Evolutionary conservation across 1,140 invertebrate genomes (phyloP), one percentile per base, ranked within the genome.

Genomic region (Zaprionus kolodkinae): DNA sequence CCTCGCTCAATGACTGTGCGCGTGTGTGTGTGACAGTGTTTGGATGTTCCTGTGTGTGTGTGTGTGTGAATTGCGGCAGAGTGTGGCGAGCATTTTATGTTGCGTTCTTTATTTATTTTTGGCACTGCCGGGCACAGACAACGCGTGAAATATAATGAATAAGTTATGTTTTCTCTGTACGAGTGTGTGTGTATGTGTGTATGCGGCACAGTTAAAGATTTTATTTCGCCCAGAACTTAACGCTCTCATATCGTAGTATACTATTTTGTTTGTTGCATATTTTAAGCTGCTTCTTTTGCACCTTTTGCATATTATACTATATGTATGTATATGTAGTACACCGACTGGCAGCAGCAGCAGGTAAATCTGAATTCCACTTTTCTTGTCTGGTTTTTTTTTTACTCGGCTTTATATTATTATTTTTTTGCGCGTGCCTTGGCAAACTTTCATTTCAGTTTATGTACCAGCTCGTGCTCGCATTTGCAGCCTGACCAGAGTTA

Each of bases 381-480:
- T 45, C 35, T 33, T 55, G 40, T 45, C 40, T 45, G 40, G 0
- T 72, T 48, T 69, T 55, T 36, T 63, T 80, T 59, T 57, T 59
- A 54, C 50, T 70, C 13, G 38, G n/a, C 55, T 36, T 65, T 40
- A 36, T 62, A 50, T 69, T 61, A 56, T 69, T 69, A 74, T 64
- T 71, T 63, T 63, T 71, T 50, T 54, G 72, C 57, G 59, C 73
- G 62, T 63, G 73, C 72, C 67, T 76, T 76, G 65, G 61, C 69
- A 77, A 73, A 80, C 64, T 88, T 88, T 88, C 72, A 83, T 88
- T 83, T 89, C 80, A 78, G 79, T 87, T 87, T 87, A 88, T 87
- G 84, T 84, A 74, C 72, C 54, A 71, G 64, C 60, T 75, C 67
- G 72, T 63, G 65, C 57, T 74, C 59, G 54, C 69, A 48, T 83